Evolutionary conservation across 2,888 invertebrate species (phyloP).

Genomic region (Troilus luridus): DNA sequence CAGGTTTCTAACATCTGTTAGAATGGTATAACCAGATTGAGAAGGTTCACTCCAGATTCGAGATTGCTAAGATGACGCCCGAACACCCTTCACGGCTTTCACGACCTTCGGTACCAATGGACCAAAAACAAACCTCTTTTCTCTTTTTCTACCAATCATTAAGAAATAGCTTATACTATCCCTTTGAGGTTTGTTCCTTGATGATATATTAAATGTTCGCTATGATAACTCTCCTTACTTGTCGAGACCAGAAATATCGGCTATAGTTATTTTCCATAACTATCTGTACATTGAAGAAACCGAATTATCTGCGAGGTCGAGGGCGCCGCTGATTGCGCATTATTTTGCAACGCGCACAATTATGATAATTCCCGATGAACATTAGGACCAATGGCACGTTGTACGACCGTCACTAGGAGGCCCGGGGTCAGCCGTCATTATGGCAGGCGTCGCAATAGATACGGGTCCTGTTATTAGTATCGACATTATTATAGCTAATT

Average conservation of each 20-base stretch:
- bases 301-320: not conserved
- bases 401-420: not conserved
- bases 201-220: not conserved
- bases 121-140: no score
- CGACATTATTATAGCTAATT: not conserved
- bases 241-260: not conserved
- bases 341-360: not conserved
- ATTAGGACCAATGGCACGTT: conserved; percentile 9
- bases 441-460: not conserved
- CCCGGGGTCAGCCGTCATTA: not conserved
- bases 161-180: no score
- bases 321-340: not conserved
- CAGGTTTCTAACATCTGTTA: no score
- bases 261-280: not conserved
- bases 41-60: no score
- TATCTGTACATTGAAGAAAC: not conserved
- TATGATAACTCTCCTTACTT: not conserved
- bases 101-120: no score
- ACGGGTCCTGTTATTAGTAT: not conserved
- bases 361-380: not conserved
- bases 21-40: no score
- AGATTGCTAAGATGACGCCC: no score
- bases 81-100: no score
- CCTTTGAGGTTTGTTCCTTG: no score
- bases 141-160: no score